These are phyloP conservation scores for Spea bombifrons DNA, from an alignment of 2,113 vertebrate species.

Conservation along the genomic window DNA sequence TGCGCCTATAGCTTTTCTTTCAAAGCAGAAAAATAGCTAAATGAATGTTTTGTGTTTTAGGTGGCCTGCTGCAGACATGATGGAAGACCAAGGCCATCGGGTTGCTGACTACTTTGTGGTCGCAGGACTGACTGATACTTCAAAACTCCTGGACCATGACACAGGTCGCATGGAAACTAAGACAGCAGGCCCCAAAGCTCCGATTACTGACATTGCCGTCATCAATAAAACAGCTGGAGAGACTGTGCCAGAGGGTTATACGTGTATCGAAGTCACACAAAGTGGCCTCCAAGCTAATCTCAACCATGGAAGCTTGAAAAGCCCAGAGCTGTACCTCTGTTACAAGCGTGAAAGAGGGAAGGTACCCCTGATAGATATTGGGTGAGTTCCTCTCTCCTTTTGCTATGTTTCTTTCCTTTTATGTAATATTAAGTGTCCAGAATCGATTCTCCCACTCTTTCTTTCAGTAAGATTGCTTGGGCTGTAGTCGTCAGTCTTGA, in stretches of 20 bases:
- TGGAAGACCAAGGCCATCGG: slow-evolving; percentile 93
- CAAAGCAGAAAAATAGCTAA: too few species aligned
- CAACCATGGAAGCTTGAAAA: slow-evolving; percentile 96
- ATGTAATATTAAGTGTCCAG: neutral
- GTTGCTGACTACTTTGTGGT: slow-evolving; percentile 98
- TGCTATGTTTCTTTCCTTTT: neutral
- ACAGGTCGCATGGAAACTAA: slow-evolving; percentile 81
- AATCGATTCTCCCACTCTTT: too few species aligned
- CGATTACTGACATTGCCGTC: slow-evolving; percentile 92
- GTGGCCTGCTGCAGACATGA: slow-evolving; percentile 75
- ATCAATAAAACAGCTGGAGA: slow-evolving; percentile 92
- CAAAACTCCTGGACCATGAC: slow-evolving; percentile 87
- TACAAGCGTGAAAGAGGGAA: slow-evolving; percentile 88
- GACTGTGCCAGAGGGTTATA: slow-evolving; percentile 89
- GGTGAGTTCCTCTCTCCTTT: slow-evolving; percentile 68
- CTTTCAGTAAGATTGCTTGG: too few species aligned
- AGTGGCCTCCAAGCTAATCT: slow-evolving; percentile 90
- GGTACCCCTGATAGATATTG: slow-evolving; percentile 86
- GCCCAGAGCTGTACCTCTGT: slow-evolving; percentile 93
- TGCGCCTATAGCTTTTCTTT: too few species aligned
- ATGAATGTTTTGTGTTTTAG: neutral
- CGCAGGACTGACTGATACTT: slow-evolving; percentile 89
- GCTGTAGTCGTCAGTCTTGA: too few species aligned
- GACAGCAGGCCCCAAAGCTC: slow-evolving; percentile 84
- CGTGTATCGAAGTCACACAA: slow-evolving; percentile 88